Evolutionary conservation across 2,888 invertebrate genomes (phyloP), one percentile per base, ranked within the genome.

Genomic region (Balanococcus diminutus): DNA sequence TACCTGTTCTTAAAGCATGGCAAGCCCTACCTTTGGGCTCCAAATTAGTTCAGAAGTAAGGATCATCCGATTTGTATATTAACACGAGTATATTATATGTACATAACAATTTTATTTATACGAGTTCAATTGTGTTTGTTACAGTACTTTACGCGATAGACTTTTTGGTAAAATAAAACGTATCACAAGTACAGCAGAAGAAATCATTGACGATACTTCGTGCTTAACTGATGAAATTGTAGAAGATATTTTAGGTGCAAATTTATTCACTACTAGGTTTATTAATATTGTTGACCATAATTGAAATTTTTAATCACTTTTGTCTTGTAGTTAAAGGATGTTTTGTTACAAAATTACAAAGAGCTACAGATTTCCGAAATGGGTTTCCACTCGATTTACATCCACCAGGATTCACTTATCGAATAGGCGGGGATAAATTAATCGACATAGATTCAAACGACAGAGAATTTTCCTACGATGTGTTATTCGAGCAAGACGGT

Each of bases 1-100:
- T 96, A 82, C 96, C 97, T 61, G 92, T 98, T 87, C 91, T 98
- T 72, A 93, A 93, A 89, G 95, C 96, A 2, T 93, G 96, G 92
- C 95, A 97, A 90, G 93, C 95, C 79, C 92, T 95, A 88, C 95
- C 96, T 67, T 91, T 96, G 56, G 98, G 94, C 14, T 94, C 94
- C 19, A 92, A 93, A 89, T 93, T 94, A 4, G 91, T 96, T 86
- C 94, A 95, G 88, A 91, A 91, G 90, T 94, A 92, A 91, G 92
- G 92, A 42, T 90, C 90, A 22, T 51, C 87, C 79, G 36, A 19
- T 56, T 22, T 1, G 56, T 0, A 8, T 51, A 51, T 32, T 25
- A n/a, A n/a, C n/a, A n/a, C n/a, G n/a, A n/a, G n/a, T n/a, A n/a
- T n/a, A 9, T 31, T 1, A 11, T 28, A 16, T 28, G 0, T 22